Evolutionary conservation across 2,888 invertebrate species (phyloP), one percentile per base, ranked within the genome.

Genomic region (Leptinotarsa peninsularis): DNA sequence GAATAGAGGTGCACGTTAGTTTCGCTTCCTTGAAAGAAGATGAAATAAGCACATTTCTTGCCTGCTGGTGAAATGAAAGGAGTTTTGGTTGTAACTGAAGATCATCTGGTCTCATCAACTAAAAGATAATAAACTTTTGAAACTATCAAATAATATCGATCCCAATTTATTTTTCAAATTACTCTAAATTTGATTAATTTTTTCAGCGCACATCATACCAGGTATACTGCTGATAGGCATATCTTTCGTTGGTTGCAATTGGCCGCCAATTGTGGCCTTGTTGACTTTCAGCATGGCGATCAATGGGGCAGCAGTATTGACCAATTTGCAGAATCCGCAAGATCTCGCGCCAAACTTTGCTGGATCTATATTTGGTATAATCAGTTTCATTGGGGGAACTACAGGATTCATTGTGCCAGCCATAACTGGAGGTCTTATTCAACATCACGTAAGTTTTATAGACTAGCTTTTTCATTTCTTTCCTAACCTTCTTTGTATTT

Each of bases 121-220:
- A 43, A 43, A 43, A 43, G 3, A 43, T 0, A 3, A 43, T 10
- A 43, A 43, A 43, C 43, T 43, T 43, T 43, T 43, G 43, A 43
- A 10, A 43, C 43, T 0, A 43, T 3, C 43, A 0, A 10, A 43
- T 17, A 52, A 17, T 17, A n/a, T 52, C 15, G 1, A 15, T 52
- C 17, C 4, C 52, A n/a, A 52, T 52, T 52, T 17, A 52, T 52
- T 17, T 52, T 52, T n/a, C 4, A 17, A 52, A 17, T 2, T 17
- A 52, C n/a, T 17, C 52, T 50, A 67, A 21, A 43, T 54, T 68
- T 18, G 10, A 5, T 58, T 10, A 18, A 33, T 18, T 17, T 10
- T 72, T 63, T 58, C 58, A 70, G 70, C 91, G 1, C 91, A 91
- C 86, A 85, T 91, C 21, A 83, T 91, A 14, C 91, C 91, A 1